Evolutionary conservation across 2,888 invertebrate species (phyloP).

Genomic region (Epinotia ramella): DNA sequence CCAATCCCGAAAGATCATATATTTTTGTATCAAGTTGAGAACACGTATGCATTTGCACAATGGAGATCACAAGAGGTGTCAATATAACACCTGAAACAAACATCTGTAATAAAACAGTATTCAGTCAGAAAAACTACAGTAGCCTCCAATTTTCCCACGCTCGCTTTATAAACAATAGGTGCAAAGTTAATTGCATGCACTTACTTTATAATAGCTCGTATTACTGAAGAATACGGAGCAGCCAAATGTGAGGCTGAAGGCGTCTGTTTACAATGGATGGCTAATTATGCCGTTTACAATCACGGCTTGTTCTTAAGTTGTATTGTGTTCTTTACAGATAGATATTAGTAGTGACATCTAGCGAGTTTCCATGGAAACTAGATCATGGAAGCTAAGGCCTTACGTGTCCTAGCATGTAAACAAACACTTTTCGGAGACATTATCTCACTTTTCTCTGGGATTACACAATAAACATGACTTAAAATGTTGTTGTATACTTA

Average conservation of each 20-base stretch:
- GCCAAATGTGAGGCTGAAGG: constrained; percentile 10
- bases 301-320: constrained; percentile 1
- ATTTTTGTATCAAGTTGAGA: neutral
- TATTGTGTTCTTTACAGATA: neutral
- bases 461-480: no score
- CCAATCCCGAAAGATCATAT: neutral
- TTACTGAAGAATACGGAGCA: constrained; percentile 26
- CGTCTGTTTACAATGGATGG: constrained; percentile 9
- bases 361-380: neutral
- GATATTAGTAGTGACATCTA: constrained; percentile 4
- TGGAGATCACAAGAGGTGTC: neutral
- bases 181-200: constrained; percentile 44
- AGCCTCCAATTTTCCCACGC: constrained; percentile 66
- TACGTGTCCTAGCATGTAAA: no score
- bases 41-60: neutral
- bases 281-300: constrained; percentile 24
- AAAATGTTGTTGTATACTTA: no score
- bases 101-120: constrained; percentile 16
- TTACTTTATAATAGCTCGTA: constrained; percentile 19
- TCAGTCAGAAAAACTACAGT: constrained; percentile 23
- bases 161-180: constrained; percentile 68
- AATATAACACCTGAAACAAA: neutral
- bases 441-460: no score
- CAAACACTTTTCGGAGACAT: no score
- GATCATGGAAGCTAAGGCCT: no score